Base-by-base conservation (phyloP, 2,888 invertebrate species). In the Isoperla grammatica region DNA sequence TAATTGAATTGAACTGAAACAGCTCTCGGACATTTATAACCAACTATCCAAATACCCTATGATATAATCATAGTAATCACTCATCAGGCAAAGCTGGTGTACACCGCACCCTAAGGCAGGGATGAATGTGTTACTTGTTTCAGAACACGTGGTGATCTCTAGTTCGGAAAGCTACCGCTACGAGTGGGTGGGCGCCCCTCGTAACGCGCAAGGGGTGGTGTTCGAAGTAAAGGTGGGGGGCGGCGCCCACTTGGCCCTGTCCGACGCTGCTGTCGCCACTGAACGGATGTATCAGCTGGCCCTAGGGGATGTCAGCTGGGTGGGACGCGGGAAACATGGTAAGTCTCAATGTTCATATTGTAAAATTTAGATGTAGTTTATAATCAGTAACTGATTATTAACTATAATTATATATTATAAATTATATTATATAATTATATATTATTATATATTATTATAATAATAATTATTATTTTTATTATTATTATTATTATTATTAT, bases 281-380 rank as follows among this genome's bases (percentile, higher is more conserved):
- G 81, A 83, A 43, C 78, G 79, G 64, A 84, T 83, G 82, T 84
- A 84, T 67, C 73, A 81, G 63, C 79, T 84, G 43, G 82, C 82
- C 4, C 68, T 79, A 22, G 84, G 84, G 15, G 84, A 84, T 67
- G 68, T 76, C 56, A 74, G 76, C 5, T 84, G 84, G 83, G 81
- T 85, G 15, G 83, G 83, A 65, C 78, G 83, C 69, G 84, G 84
- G 46, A 82, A 81, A 72, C 82, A 84, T 69, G 84, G 85, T 84
- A 66, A 72, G 71, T 66, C 20, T 12, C 53, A 19, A 12, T 12
- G 13, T 37, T 37, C 8, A 9, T 11, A 37, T 6, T 37, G 37
- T 37, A 11, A 6, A 6, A 9, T 37, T 9, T 37, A 11, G n/a
- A n/a, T n/a, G n/a, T n/a, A n/a, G n/a, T n/a, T n/a, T n/a, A n/a